Percentiles rank a stretch among this genome's conserved stretches.
These are phyloP conservation scores for Apamea crenata DNA, from an alignment of 2,888 invertebrate species.

Conservation along the genomic window DNA sequence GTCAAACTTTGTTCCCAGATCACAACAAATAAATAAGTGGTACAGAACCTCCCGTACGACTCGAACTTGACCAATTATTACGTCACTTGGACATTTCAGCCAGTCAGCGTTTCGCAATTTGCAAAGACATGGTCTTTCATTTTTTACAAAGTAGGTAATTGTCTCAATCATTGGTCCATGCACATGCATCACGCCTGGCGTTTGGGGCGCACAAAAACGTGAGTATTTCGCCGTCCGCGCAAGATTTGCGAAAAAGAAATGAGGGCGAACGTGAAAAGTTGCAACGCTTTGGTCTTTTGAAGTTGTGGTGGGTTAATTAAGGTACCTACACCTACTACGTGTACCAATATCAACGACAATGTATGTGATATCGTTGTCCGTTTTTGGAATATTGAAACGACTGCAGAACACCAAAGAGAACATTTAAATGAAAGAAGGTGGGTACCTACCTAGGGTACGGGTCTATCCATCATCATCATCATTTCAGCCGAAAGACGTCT, in stretches of 20 bases:
- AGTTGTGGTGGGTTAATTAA: not conserved
- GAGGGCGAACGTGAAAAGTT: conserved; percentile 57
- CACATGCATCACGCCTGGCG: conserved; percentile 61
- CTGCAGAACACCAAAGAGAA: not conserved
- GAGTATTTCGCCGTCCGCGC: conserved; percentile 51
- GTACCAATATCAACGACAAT: conserved; percentile 1
- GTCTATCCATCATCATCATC: not conserved
- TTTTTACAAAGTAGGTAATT: conserved; percentile 60
- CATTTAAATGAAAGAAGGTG: not conserved
- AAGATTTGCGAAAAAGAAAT: conserved; percentile 50
- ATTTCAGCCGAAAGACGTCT: not conserved
- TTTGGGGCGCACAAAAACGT: conserved; percentile 68
- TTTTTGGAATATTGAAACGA: not conserved
- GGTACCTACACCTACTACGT: not conserved
- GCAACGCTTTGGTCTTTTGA: conserved; percentile 27
- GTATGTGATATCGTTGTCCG: not conserved
- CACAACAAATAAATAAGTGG: not conserved
- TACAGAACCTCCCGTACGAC: not conserved
- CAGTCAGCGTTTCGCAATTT: conserved; percentile 47
- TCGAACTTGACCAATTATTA: conserved; percentile 15
- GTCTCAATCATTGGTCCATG: conserved; percentile 57
- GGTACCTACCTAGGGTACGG: not conserved
- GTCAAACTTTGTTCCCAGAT: not conserved
- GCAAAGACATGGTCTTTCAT: conserved; percentile 47
- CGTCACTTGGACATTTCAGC: conserved; percentile 35